Percentiles rank a stretch among this genome's conserved stretches.
Evolutionary conservation across 2,113 vertebrate genomes (phyloP).

Genomic region (Ploceus nigricollis): DNA sequence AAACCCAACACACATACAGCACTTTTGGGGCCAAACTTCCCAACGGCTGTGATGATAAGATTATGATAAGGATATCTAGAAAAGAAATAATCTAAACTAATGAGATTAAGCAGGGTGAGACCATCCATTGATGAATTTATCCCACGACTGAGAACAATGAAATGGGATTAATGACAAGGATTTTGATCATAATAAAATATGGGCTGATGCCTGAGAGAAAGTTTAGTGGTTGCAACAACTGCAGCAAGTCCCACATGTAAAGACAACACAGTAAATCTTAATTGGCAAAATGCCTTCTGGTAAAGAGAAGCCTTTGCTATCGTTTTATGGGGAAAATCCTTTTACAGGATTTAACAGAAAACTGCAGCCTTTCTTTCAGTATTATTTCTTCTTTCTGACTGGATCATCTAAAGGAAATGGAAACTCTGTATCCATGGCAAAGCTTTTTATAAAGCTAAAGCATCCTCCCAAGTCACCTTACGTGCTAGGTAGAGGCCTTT

Average conservation of each 20-base stretch:
- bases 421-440: neutral
- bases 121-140: conserved; percentile 13
- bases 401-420: neutral
- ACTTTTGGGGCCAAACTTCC: neutral
- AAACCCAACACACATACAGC: neutral
- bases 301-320: neutral
- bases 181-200: neutral
- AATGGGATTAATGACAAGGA: conserved; percentile 4
- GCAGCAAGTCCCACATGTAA: neutral
- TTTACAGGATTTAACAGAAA: neutral
- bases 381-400: neutral
- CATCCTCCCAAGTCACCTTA: neutral
- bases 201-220: neutral
- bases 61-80: neutral
- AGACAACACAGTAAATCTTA: neutral
- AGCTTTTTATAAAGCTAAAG: neutral
- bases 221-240: neutral
- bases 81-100: conserved; percentile 6
- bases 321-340: neutral
- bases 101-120: neutral
- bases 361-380: neutral
- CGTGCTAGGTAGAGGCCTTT: neutral
- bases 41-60: neutral
- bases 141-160: neutral
- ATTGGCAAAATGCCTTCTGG: neutral